Evolutionary conservation across 2,113 vertebrate genomes (phyloP).

Genomic region (Ctenomys sociabilis): DNA sequence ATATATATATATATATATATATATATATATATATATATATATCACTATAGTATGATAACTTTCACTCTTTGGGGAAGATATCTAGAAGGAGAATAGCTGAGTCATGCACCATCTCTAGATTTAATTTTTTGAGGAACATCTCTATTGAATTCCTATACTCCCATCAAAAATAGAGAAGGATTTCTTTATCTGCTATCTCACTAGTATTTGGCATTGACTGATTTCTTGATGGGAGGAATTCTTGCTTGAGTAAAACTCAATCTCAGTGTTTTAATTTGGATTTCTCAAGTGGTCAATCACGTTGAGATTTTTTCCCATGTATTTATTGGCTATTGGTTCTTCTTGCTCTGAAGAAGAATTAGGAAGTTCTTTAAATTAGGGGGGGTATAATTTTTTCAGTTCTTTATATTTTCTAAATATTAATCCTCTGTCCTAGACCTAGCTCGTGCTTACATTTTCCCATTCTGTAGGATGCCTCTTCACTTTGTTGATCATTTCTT

Average conservation of each 20-base stretch:
- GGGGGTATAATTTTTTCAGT: neutral
- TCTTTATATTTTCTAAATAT: neutral
- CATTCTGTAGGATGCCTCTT: neutral
- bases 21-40: too few species aligned
- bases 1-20: neutral
- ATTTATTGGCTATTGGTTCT: neutral
- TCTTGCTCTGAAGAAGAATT: neutral
- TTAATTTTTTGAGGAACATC: neutral
- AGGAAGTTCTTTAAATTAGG: too few species aligned
- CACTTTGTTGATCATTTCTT: neutral
- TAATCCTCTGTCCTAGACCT: too few species aligned
- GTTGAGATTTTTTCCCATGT: too few species aligned
- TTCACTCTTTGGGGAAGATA: neutral
- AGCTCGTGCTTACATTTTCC: neutral
- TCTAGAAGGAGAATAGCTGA: neutral
- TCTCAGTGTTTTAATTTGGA: too few species aligned
- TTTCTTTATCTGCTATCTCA: neutral
- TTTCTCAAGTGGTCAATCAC: too few species aligned
- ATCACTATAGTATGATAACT: neutral
- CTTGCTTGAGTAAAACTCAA: too few species aligned
- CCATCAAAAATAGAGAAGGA: neutral
- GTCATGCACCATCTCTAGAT: neutral
- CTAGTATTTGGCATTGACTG: neutral
- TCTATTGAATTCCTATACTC: neutral
- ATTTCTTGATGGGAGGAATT: neutral